Evolutionary conservation across 2,888 invertebrate species (phyloP).

Genomic region (Drosophila meridiana): DNA sequence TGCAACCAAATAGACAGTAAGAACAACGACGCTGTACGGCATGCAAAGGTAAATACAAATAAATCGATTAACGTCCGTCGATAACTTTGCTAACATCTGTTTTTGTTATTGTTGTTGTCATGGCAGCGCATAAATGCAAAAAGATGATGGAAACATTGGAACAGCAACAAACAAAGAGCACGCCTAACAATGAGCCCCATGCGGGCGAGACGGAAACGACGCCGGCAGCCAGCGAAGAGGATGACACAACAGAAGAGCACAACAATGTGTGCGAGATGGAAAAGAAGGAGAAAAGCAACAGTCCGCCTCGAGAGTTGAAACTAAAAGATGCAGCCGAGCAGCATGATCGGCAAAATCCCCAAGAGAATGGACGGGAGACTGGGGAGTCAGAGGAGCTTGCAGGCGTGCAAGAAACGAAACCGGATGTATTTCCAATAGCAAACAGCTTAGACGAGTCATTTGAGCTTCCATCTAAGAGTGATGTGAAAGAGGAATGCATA

Average conservation of each 20-base stretch:
- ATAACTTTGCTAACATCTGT: slow-evolving; percentile 36
- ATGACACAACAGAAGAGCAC: slow-evolving; percentile 58
- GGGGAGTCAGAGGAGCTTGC: neutral
- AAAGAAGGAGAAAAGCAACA: slow-evolving; percentile 40
- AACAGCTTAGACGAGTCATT: slow-evolving; percentile 6
- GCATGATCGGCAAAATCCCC: neutral
- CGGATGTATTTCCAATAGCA: neutral
- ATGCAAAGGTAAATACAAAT: slow-evolving; percentile 69
- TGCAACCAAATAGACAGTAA: slow-evolving; percentile 36
- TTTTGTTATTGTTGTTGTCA: slow-evolving; percentile 30
- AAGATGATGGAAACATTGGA: slow-evolving; percentile 81
- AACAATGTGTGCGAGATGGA: slow-evolving; percentile 43
- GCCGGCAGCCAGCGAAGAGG: slow-evolving; percentile 48
- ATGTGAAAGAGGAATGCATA: slow-evolving; percentile 5
- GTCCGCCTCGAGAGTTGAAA: slow-evolving; percentile 6
- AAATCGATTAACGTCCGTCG: slow-evolving; percentile 34
- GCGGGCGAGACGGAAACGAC: slow-evolving; percentile 42
- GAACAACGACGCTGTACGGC: slow-evolving; percentile 63
- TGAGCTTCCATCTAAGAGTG: neutral
- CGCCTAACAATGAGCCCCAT: slow-evolving; percentile 56
- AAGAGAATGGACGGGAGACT: slow-evolving; percentile 37
- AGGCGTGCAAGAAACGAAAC: neutral
- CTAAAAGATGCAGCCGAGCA: slow-evolving; percentile 11
- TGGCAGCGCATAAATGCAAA: slow-evolving; percentile 71
- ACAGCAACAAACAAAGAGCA: slow-evolving; percentile 63